phyloP scores from a whole-genome alignment of 2,113 vertebrate species.

The Oenanthe oenanthe region DNA sequence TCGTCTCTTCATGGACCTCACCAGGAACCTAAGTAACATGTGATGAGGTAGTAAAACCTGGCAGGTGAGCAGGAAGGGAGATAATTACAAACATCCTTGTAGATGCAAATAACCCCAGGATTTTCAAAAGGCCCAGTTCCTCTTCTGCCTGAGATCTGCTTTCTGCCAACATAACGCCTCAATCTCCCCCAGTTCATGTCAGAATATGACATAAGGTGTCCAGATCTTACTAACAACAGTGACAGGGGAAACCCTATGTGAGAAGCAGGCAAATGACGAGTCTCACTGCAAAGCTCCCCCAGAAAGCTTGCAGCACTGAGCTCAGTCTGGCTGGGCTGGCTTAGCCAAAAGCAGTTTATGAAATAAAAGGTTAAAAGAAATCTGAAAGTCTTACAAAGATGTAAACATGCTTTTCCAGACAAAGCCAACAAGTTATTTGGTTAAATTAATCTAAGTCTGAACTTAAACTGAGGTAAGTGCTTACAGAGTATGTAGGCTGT shows the following conservation, averaged over 20 bases:
- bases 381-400: neutral
- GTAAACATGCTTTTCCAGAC: neutral
- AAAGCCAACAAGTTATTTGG: neutral
- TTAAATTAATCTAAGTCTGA: slow-evolving; percentile 22
- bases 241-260: neutral
- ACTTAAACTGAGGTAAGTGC: neutral
- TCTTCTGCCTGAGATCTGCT: neutral
- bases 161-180: neutral
- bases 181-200: neutral
- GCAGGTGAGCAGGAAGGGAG: neutral
- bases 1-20: neutral
- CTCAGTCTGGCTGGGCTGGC: neutral
- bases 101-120: neutral
- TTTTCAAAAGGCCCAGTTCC: neutral
- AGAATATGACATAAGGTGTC: neutral
- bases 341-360: neutral
- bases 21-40: neutral
- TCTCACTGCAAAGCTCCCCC: neutral
- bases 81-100: neutral
- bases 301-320: neutral
- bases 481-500: slow-evolving; percentile 40
- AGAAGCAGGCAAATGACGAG: neutral
- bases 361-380: neutral
- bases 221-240: neutral
- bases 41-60: neutral